Evolutionary conservation across 2,797 vertebrate genomes (phyloP), one percentile per base, ranked within the genome.

Genomic region (Erethizon dorsatum): DNA sequence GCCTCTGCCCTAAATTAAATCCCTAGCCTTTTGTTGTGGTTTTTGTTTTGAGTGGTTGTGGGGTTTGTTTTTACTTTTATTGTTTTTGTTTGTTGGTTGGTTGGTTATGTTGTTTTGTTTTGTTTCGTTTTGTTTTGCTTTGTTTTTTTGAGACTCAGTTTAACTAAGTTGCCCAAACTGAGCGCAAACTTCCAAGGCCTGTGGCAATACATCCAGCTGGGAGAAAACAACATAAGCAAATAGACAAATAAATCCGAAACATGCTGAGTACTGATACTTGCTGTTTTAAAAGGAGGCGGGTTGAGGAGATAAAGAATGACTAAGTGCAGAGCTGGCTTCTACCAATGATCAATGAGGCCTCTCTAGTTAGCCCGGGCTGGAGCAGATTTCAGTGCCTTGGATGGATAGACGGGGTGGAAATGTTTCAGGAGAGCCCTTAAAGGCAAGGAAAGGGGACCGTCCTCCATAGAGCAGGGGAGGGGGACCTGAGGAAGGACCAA

Each of bases 361-460:
- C 4, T 10, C 45, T 41, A 65, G 28, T 8, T 15, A 84, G 20
- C 28, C 50, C 10, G n/a, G 9, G 5, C 18, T n/a, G 37, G 41
- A 71, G 10, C 17, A 28, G 50, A 11, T 18, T 54, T 50, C 31
- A 2, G 18, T 28, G 20, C 0, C 3, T 41, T 28, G 11, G 79
- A 12, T 10, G 47, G 26, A 28, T 13, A 10, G 1, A 4, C 14
- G 3, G 1, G 1, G 57, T 7, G 1, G 7, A 14, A n/a, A 31
- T 11, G 15, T 54, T 52, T 94, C 4, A 0, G 9, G 22, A 77
- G 31, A 45, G 10, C 5, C 14, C 3, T 26, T 75, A 5, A 14
- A n/a, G 24, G 22, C 12, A 5, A 31, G n/a, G 24, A 13, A 24
- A 52, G 14, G 3, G 14, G 3, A 12, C 8, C 7, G 12, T 45